phyloP scores from a whole-genome alignment of 2,797 vertebrate species.

The Miichthys miiuy region DNA sequence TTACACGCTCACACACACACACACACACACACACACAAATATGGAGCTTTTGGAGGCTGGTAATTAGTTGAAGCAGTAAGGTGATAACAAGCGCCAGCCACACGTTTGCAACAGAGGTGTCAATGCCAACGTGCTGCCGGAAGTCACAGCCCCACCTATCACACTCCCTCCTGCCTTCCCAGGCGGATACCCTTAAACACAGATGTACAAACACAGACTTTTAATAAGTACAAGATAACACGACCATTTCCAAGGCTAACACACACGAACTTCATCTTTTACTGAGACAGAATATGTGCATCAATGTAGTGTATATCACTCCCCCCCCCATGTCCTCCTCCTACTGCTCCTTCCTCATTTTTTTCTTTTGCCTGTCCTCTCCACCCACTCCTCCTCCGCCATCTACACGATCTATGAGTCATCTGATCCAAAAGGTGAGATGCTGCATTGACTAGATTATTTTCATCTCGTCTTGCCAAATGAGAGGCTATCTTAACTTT shows the following conservation, averaged over 20 bases:
- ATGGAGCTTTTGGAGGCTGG: constrained; percentile 45
- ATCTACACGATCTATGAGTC: constrained; percentile 68
- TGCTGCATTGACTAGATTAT: constrained; percentile 63
- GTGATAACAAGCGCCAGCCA: constrained; percentile 84
- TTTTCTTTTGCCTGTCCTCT: constrained; percentile 39
- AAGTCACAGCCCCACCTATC: constrained; percentile 68
- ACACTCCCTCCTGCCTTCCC: constrained; percentile 7
- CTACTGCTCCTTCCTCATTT: constrained; percentile 26
- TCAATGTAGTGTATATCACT: constrained; percentile 21
- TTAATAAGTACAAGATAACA: constrained; percentile 9
- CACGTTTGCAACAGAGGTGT: constrained; percentile 73
- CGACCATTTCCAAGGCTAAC: neutral
- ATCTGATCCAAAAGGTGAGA: constrained; percentile 73
- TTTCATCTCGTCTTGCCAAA: constrained; percentile 55
- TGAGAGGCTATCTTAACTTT: constrained; percentile 42
- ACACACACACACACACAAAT: constrained; percentile 7
- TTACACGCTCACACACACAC: constrained; percentile 12
- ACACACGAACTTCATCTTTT: constrained; percentile 20
- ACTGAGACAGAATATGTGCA: constrained; percentile 26
- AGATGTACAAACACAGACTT: neutral
- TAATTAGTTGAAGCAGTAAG: constrained; percentile 81
- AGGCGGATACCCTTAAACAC: constrained; percentile 23
- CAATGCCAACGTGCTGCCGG: constrained; percentile 61
- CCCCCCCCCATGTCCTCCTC: constrained; percentile 48
- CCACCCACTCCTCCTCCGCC: constrained; percentile 56